Conservation (phyloP, 2,797 vertebrate species). For the Poecilia gillii region DNA sequence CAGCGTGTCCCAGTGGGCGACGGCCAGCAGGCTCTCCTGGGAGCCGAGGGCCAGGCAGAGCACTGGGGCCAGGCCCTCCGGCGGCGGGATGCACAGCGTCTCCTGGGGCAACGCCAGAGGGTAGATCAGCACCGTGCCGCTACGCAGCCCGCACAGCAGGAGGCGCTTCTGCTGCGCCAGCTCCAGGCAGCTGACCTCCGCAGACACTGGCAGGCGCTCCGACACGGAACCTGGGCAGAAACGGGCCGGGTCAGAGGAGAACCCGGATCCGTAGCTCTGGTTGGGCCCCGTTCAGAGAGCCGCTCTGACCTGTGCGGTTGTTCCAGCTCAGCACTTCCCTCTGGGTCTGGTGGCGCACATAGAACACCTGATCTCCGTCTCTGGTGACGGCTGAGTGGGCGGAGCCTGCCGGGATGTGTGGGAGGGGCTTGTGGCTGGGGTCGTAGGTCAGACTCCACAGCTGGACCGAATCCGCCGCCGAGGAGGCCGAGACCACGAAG, state of each 20-base stretch:
- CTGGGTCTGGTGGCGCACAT: constrained; percentile 73
- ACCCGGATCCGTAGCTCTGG: neutral
- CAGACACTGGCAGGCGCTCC: constrained; percentile 69
- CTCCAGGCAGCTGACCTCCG: constrained; percentile 81
- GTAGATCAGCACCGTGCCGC: constrained; percentile 84
- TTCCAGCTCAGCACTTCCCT: constrained; percentile 84
- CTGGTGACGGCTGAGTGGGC: constrained; percentile 71
- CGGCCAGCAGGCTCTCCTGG: constrained; percentile 75
- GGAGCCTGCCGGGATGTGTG: constrained; percentile 73
- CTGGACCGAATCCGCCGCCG: constrained; percentile 54
- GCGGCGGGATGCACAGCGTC: constrained; percentile 82
- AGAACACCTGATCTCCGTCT: constrained; percentile 74
- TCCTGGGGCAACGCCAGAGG: constrained; percentile 80
- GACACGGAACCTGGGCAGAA: constrained; percentile 65
- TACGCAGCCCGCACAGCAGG: constrained; percentile 81
- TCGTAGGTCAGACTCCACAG: constrained; percentile 81
- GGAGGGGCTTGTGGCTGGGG: constrained; percentile 49
- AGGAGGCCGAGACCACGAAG: constrained; percentile 80
- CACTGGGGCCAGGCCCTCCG: constrained; percentile 73
- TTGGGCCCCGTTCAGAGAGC: neutral
- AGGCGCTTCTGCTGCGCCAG: constrained; percentile 77
- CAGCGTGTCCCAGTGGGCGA: constrained; percentile 73
- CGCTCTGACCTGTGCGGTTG: constrained; percentile 71
- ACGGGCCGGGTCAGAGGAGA: neutral
- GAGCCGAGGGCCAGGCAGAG: constrained; percentile 68